Percentiles rank a stretch among this genome's conserved stretches.
phyloP scores from a whole-genome alignment of 2,797 vertebrate genomes.

The Gila robusta region DNA sequence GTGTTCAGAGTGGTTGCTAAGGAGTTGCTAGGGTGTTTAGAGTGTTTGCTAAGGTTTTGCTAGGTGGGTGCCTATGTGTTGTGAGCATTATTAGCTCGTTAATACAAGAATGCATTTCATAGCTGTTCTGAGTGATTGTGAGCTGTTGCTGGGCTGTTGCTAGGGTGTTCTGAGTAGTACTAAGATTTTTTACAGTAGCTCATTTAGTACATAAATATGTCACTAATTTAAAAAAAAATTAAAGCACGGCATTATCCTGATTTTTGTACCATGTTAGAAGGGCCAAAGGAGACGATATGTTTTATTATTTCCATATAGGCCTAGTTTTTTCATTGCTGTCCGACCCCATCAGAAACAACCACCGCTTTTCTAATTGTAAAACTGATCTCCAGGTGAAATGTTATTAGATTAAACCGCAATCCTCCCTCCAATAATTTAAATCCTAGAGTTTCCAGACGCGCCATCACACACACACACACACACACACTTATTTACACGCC shows the following conservation, averaged over 20 bases:
- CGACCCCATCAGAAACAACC: neutral
- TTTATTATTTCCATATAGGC: neutral
- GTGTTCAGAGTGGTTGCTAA: neutral
- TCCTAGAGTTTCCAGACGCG: slow-evolving; percentile 17
- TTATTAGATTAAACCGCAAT: neutral
- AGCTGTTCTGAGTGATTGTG: neutral
- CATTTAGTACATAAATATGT: neutral
- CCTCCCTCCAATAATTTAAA: slow-evolving; percentile 1
- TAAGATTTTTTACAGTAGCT: neutral
- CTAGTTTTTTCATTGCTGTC: neutral
- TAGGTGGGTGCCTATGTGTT: neutral
- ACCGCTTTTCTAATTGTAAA: too few species aligned
- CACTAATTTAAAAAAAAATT: neutral
- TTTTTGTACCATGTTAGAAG: neutral
- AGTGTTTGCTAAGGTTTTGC: too few species aligned
- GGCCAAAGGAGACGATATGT: neutral
- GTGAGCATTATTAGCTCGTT: neutral
- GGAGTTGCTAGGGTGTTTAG: neutral
- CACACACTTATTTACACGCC: slow-evolving; percentile 42
- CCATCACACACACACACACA: neutral
- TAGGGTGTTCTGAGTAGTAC: neutral
- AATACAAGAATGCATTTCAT: neutral
- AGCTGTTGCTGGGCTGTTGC: neutral
- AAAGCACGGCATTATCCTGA: neutral
- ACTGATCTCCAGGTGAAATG: slow-evolving; percentile 9